Evolutionary conservation across 2,113 vertebrate species (phyloP).

Genomic region (Dromiciops gliroides): DNA sequence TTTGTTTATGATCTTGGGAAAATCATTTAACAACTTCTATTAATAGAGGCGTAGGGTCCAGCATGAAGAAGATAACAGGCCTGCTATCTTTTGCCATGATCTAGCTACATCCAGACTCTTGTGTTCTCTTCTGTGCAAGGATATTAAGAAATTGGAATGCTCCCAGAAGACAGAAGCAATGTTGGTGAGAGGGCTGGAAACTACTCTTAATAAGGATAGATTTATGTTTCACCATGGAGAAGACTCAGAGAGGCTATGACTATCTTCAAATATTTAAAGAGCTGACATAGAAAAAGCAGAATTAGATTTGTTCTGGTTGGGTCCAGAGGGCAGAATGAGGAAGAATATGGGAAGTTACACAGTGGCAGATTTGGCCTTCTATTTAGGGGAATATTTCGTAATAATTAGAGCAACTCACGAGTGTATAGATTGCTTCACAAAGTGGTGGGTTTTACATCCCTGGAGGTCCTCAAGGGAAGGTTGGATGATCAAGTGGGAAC

Average conservation of each 20-base stretch:
- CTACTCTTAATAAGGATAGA: background rate
- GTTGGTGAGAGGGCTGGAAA: background rate
- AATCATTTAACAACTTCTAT: background rate
- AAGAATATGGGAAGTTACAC: background rate
- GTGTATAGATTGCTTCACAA: background rate
- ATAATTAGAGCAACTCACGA: background rate
- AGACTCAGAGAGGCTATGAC: background rate
- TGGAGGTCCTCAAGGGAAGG: background rate
- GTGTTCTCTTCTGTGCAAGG: background rate
- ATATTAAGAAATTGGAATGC: background rate
- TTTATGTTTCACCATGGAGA: background rate
- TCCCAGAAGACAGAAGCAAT: background rate
- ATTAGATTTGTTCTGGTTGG: background rate
- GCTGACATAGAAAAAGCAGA: background rate
- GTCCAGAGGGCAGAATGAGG: background rate
- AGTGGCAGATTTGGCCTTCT: background rate
- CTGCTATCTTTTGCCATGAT: background rate
- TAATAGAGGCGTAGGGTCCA: background rate
- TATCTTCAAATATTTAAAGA: background rate
- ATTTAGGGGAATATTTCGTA: background rate
- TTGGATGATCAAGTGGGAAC: background rate
- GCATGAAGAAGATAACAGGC: background rate
- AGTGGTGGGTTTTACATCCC: background rate
- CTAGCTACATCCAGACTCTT: background rate
- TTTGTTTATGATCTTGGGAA: background rate